A percentile compares a stretch with the other conserved stretches of the same genome.
Evolutionary conservation across 2,888 invertebrate species (phyloP).

Genomic region (Eupithecia pulchellata): DNA sequence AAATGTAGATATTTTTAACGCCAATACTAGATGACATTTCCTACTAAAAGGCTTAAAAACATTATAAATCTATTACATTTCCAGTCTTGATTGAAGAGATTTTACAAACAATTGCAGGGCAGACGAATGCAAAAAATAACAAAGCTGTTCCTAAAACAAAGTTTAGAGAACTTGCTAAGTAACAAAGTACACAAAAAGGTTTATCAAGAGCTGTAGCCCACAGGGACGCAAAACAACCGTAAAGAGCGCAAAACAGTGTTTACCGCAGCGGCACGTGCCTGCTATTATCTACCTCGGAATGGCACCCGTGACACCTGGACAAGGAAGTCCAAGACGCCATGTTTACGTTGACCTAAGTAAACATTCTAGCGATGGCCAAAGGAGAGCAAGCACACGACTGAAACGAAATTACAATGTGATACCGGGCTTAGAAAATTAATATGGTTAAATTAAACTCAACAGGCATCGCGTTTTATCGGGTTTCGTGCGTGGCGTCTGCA

Average conservation of each 20-base stretch:
- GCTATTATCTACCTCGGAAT: constrained; percentile 40
- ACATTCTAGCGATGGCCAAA: neutral
- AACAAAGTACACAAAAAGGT: constrained; percentile 22
- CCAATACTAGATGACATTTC: neutral
- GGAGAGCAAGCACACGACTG: neutral
- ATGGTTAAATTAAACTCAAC: too few species aligned
- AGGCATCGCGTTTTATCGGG: too few species aligned
- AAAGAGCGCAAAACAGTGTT: constrained; percentile 43
- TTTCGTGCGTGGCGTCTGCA: too few species aligned
- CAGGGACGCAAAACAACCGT: constrained; percentile 35
- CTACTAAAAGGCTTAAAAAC: too few species aligned
- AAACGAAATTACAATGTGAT: too few species aligned
- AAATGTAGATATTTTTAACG: neutral
- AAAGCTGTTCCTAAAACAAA: neutral
- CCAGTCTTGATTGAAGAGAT: too few species aligned
- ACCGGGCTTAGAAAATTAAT: too few species aligned
- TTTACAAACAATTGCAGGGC: neutral
- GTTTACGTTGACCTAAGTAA: constrained; percentile 3
- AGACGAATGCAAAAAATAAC: neutral
- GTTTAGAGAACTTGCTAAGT: neutral
- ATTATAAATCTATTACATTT: too few species aligned
- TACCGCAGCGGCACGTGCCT: constrained; percentile 41
- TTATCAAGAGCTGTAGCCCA: constrained; percentile 38
- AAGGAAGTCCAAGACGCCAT: constrained; percentile 31
- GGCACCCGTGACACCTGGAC: constrained; percentile 31